These are phyloP conservation scores for Lagopus leucura DNA, from an alignment of 2,113 vertebrate genomes.

Conservation along the genomic window DNA sequence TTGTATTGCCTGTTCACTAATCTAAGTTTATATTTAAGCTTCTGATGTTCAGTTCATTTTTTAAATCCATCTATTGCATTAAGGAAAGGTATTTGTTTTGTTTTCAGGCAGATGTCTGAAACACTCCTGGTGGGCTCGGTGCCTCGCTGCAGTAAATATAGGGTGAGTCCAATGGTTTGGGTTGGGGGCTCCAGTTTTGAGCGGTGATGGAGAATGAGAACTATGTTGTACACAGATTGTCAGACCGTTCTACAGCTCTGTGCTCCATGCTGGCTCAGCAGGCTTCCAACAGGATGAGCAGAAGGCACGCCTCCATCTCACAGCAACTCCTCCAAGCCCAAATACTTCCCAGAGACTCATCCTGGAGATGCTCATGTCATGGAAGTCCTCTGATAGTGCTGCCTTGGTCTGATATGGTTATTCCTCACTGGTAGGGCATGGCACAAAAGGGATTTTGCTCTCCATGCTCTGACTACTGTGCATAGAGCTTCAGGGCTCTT, in stretches of 20 bases:
- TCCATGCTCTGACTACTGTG: neutral
- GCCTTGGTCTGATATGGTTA: neutral
- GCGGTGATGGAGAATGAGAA: neutral
- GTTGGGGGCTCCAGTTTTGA: neutral
- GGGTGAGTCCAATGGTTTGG: neutral
- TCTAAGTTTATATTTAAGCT: slow-evolving; percentile 26
- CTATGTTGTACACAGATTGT: too few relatives aligned
- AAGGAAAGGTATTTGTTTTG: neutral
- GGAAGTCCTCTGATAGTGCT: neutral
- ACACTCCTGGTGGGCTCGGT: neutral
- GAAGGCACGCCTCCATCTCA: neutral
- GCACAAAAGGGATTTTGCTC: neutral
- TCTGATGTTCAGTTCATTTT: neutral
- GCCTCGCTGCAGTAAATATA: neutral
- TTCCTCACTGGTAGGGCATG: neutral
- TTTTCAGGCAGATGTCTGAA: neutral
- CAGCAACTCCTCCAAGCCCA: neutral
- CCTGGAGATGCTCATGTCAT: neutral
- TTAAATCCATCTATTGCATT: neutral
- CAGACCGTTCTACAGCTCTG: neutral
- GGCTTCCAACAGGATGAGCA: neutral
- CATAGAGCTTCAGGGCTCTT: neutral
- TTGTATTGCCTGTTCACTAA: slow-evolving; percentile 27
- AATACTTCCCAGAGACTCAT: neutral
- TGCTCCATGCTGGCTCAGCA: neutral